Evolutionary conservation across 1,140 invertebrate species (phyloP).

Genomic region (Panagrolaimus sp.): DNA sequence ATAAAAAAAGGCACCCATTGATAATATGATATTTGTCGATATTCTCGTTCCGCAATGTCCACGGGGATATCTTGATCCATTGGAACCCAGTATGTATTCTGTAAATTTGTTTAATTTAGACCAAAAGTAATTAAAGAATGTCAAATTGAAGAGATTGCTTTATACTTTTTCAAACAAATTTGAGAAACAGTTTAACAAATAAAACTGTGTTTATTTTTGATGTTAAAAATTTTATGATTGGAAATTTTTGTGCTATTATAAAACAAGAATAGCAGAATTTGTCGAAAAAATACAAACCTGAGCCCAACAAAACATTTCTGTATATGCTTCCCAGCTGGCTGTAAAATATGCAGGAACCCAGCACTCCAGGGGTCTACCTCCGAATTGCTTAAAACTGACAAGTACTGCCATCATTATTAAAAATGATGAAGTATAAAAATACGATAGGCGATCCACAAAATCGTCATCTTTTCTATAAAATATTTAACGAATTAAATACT

Average conservation of each 20-base stretch:
- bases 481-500: background rate
- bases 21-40: constrained; percentile 61
- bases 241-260: background rate
- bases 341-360: constrained; percentile 57
- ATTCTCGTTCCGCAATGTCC: constrained; percentile 51
- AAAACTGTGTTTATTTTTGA: no score
- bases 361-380: constrained; percentile 58
- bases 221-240: no score
- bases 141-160: no score
- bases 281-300: background rate
- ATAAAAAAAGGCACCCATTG: constrained; percentile 64
- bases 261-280: background rate
- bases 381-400: constrained; percentile 61
- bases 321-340: constrained; percentile 58
- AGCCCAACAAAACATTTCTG: constrained; percentile 59
- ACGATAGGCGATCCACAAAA: constrained; percentile 62
- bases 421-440: constrained; percentile 63
- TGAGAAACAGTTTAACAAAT: no score
- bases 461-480: constrained; percentile 62
- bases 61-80: constrained; percentile 56
- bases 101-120: no score
- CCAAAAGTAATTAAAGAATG: no score
- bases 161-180: no score
- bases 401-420: constrained; percentile 63
- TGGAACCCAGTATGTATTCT: constrained; percentile 58